Conservation (phyloP, 1,140 invertebrate species). For the Reticulitermes speratus region DNA sequence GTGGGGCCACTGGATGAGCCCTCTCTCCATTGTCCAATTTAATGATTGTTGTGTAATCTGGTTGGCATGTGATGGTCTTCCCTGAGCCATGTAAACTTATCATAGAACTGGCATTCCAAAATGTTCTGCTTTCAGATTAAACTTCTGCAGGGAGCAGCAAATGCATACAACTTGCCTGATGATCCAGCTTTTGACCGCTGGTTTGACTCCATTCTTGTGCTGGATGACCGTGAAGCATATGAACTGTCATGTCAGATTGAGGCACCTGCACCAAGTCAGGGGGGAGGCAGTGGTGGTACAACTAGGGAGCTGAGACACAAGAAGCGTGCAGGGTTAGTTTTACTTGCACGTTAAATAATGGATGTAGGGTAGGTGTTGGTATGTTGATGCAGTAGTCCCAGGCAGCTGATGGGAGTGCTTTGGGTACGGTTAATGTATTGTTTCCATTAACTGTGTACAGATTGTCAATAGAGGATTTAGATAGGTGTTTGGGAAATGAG, state of each 20-base stretch:
- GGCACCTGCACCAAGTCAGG: conserved; percentile 52
- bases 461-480: not conserved
- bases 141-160: conserved; percentile 94
- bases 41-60: not conserved
- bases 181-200: conserved; percentile 86
- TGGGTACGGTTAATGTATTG: no score
- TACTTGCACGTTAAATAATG: not conserved
- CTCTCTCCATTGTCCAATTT: no score
- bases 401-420: no score
- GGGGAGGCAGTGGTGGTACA: conserved; percentile 13
- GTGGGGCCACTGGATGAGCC: no score
- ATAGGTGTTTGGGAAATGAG: no score
- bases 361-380: not conserved
- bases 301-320: conserved; percentile 30
- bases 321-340: conserved; percentile 36
- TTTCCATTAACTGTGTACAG: not conserved
- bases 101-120: conserved; percentile 11
- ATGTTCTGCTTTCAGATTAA: conserved; percentile 65
- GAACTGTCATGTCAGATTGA: conserved; percentile 90
- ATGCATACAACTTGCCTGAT: conserved; percentile 85
- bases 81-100: not conserved
- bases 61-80: not conserved
- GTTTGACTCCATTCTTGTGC: conserved; percentile 86
- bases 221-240: conserved; percentile 90
- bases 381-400: no score